A percentile compares a stretch with the other conserved stretches of the same genome.
Conservation (phyloP, 2,888 invertebrate species). For the Lagria hirta region DNA sequence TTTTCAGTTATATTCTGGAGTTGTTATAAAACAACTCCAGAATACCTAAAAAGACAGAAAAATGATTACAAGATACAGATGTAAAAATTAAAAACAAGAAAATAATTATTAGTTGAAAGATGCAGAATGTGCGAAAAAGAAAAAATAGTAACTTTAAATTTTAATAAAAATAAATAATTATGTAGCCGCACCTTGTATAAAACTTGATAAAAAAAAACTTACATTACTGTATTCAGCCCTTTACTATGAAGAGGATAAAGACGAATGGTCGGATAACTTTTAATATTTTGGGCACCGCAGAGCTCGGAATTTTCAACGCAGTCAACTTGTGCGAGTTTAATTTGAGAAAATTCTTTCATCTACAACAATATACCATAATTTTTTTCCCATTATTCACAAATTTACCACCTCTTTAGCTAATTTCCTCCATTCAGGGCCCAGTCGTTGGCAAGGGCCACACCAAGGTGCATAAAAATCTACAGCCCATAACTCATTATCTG, state of each 20-base stretch:
- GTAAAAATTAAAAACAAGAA: too few relatives aligned
- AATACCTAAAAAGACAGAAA: too few relatives aligned
- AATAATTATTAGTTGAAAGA: too few relatives aligned
- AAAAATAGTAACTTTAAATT: too few relatives aligned
- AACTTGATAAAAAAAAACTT: conserved; percentile 44
- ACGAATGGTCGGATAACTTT: conserved; percentile 68
- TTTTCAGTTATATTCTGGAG: too few relatives aligned
- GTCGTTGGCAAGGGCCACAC: conserved; percentile 73
- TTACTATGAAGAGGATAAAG: conserved; percentile 63
- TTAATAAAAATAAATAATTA: too few relatives aligned
- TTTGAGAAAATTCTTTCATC: conserved; percentile 54
- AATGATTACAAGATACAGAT: too few relatives aligned
- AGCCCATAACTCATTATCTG: conserved; percentile 62
- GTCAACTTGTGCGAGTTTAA: conserved; percentile 67
- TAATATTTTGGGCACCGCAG: conserved; percentile 62
- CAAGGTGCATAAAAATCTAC: conserved; percentile 74
- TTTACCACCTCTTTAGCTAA: conserved; percentile 63
- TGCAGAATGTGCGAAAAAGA: too few relatives aligned
- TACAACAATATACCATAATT: too few relatives aligned
- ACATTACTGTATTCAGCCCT: conserved; percentile 57
- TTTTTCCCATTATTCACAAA: too few relatives aligned
- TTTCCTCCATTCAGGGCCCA: conserved; percentile 67
- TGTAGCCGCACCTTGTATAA: too few relatives aligned
- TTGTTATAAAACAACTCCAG: too few relatives aligned
- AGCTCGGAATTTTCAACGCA: conserved; percentile 62